Base-by-base conservation (phyloP, 92 coral and sea anemone genomes). In the Scolanthus callimorphus region DNA sequence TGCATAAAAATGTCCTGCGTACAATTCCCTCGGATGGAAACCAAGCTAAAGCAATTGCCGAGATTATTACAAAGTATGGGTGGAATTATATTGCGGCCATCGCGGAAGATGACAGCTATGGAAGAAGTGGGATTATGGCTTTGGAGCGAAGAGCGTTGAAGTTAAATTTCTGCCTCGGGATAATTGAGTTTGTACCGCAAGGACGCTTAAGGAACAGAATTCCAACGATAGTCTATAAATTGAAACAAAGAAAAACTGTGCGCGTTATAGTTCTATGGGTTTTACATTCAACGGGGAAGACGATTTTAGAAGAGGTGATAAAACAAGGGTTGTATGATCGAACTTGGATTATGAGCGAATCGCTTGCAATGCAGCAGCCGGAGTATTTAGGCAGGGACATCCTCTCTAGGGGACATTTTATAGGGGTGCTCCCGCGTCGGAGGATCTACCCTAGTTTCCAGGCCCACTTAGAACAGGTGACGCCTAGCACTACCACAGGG, bases 31-130 rank as follows among this genome's bases (percentile, higher is more conserved):
- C 86, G 1, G 92, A 77, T 55, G 55, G 65, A 8, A 63, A 75
- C 43, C 91, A 85, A 31, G 91, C 89, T 15, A 61, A 72, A 27
- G 97, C 82, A 20, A 89, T 89, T 46, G 83, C 86, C 6, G 97
- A 89, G 43, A 51, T 89, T 9, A 71, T 89, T 17, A 61, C 65
- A 34, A 53, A 52, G 12, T 89, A 82, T 41, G 80, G 79, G 38
- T 89, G 97, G 97, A 59, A 54, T 2, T 89, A 84, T 59, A 88
- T 89, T 57, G 82, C 85, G 15, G 97, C 85, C 0, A 74, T 89
- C 2, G 86, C 76, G 23, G 56, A 78, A 13, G 97, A 85, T 30
- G 88, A 89, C 52, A 54, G 82, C n/a, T 89, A 80, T 9, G 97
- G 91, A 3, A 62, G 77, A 13, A 63, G 62, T 30, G 96, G 91